Evolutionary conservation across 2,113 vertebrate genomes (phyloP).

Genomic region (Tupaia tana): DNA sequence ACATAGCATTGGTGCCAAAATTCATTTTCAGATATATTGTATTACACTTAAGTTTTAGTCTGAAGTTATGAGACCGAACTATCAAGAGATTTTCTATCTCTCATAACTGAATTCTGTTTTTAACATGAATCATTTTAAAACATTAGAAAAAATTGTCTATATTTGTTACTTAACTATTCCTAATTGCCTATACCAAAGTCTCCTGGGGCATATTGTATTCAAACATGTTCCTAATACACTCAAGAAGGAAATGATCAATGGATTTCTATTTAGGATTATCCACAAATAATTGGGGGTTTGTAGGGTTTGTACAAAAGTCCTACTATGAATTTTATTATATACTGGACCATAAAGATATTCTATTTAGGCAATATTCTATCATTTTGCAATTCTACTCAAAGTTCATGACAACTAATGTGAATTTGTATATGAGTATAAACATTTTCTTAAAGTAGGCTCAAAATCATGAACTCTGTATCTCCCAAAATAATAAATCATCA

Average conservation of each 20-base stretch:
- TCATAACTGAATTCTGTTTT: constrained; percentile 21
- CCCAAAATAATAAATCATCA: constrained; percentile 15
- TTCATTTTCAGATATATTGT: background rate
- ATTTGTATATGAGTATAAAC: background rate
- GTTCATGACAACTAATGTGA: background rate
- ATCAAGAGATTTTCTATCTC: background rate
- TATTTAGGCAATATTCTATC: background rate
- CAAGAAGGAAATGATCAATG: background rate
- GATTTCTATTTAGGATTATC: background rate
- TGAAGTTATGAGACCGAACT: constrained; percentile 22
- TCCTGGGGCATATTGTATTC: background rate
- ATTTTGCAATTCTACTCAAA: background rate
- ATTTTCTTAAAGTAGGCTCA: constrained; percentile 27
- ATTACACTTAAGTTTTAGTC: constrained; percentile 21
- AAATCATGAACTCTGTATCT: background rate
- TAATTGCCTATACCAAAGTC: background rate
- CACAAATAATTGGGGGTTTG: constrained; percentile 27
- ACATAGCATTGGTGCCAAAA: background rate
- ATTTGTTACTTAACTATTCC: background rate
- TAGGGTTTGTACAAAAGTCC: background rate
- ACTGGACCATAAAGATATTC: background rate
- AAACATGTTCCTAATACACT: background rate
- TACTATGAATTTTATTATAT: constrained; percentile 22
- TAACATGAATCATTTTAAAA: background rate
- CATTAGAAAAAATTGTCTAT: constrained; percentile 14